Base-by-base conservation (phyloP, 2,888 invertebrate species). In the Hirtodrosophila duncani region DNA sequence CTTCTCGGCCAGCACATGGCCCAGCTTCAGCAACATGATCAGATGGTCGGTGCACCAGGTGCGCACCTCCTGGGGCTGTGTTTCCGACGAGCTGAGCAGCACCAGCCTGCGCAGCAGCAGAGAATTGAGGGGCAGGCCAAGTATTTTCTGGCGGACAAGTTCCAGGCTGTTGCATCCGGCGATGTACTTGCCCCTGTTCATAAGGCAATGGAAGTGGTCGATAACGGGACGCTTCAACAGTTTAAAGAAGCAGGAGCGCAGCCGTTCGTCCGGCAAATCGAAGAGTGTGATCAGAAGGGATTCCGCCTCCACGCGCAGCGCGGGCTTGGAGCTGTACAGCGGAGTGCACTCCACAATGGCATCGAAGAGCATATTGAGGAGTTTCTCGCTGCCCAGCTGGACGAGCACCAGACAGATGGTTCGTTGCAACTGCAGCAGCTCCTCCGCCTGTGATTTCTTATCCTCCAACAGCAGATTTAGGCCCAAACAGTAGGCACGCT, bases 101-200 rank as follows among this genome's bases (percentile, higher is more conserved):
- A 84, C 56, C 3, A 87, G 44, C 46, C 83, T 77, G 0, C 69
- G 60, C 20, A 87, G 23, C 7, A 87, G 42, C n/a, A 66, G 44
- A 0, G 63, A 26, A 18, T 67, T 83, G 18, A 87, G 31, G 1
- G 87, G 87, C 18, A 87, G 18, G 0, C 87, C 87, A 0, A 87
- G 33, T 2, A 84, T 77, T 3, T 72, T 70, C 0, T 69, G 43
- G 0, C 61, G 60, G 2, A 61, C 45, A 5, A 83, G 49, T 8
- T 74, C 62, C 0, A 43, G 6, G 11, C 81, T 81, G 8, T 37
- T 67, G 27, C 67, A 63, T 4, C 81, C 82, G 0, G 49, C 8
- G 4, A 63, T 27, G 10, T 72, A 81, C 14, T 46, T 61, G 11
- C 79, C 75, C 3, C 81, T 80, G 53, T 83, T 78, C 65, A 86